A percentile compares a stretch with the other conserved stretches of the same genome.
Evolutionary conservation across 37 sponge, comb jelly and placozoan genomes (phyloP).

Genomic region (Agelas oroides): DNA sequence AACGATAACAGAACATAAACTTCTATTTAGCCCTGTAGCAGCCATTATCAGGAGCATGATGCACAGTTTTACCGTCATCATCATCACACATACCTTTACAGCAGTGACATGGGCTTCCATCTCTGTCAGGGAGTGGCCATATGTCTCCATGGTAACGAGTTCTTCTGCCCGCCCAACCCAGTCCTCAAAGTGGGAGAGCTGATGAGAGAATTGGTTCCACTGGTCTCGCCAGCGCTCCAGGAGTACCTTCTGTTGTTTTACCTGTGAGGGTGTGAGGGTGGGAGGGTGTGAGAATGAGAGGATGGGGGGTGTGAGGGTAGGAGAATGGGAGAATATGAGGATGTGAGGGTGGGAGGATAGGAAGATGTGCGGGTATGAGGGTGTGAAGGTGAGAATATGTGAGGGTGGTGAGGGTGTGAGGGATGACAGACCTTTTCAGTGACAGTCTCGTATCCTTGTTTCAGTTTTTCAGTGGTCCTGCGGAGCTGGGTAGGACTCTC

Average conservation of each 20-base stretch:
- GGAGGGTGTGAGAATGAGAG: background rate
- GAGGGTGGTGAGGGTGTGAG: too few relatives aligned
- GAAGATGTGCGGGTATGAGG: too few relatives aligned
- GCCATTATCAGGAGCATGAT: too few relatives aligned
- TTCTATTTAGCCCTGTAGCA: too few relatives aligned
- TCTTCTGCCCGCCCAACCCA: conserved; percentile 29
- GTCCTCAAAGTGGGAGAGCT: background rate
- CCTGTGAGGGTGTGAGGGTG: conserved; percentile 9
- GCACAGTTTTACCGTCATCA: too few relatives aligned
- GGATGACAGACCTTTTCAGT: background rate
- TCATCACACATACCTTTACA: conserved; percentile 14
- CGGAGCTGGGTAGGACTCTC: background rate
- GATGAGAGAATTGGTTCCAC: conserved; percentile 9
- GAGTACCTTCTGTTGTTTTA: conserved; percentile 13
- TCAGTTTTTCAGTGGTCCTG: background rate
- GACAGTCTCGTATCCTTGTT: background rate
- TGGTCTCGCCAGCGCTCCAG: conserved; percentile 30
- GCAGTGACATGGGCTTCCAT: background rate
- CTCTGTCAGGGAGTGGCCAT: conserved; percentile 31
- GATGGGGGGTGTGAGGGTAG: background rate
- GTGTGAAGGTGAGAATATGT: too few relatives aligned
- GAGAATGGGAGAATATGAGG: background rate
- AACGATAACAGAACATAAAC: too few relatives aligned
- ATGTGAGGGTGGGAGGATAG: background rate
- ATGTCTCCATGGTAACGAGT: conserved; percentile 8